Evolutionary conservation across 1,140 invertebrate genomes (phyloP).

Genomic region (Platorchestia sp.): DNA sequence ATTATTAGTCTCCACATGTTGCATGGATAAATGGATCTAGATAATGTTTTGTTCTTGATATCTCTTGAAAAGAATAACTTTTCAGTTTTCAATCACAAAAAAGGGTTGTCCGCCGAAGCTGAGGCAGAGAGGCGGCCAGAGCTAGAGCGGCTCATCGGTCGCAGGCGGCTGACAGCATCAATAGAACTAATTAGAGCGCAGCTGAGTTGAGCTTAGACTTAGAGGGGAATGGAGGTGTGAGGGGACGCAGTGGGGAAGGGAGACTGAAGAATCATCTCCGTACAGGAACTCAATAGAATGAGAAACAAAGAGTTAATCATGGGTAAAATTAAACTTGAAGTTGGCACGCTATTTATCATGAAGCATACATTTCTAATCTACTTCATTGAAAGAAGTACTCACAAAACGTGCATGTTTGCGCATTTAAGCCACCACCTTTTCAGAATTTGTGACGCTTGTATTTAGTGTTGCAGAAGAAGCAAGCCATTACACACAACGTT

Average conservation of each 20-base stretch:
- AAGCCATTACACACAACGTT: background rate
- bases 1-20: background rate
- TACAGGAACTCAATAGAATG: background rate
- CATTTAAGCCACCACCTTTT: background rate
- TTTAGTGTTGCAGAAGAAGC: background rate
- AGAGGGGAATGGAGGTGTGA: background rate
- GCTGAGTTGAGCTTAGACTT: constrained; percentile 16
- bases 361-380: no score
- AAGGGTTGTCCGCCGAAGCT: background rate
- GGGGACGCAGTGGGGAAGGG: background rate
- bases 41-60: no score
- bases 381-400: background rate
- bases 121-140: background rate
- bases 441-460: background rate
- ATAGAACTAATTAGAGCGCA: constrained; percentile 10
- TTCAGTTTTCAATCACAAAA: background rate
- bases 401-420: background rate
- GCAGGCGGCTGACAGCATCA: background rate
- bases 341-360: background rate
- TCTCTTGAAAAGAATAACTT: background rate
- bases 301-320: background rate
- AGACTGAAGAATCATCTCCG: background rate
- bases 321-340: background rate
- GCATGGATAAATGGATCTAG: no score
- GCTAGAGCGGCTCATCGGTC: background rate